A percentile compares a stretch with the other conserved stretches of the same genome.
Conservation (phyloP, 2,113 vertebrate genomes). For the Indicator maculatus region DNA sequence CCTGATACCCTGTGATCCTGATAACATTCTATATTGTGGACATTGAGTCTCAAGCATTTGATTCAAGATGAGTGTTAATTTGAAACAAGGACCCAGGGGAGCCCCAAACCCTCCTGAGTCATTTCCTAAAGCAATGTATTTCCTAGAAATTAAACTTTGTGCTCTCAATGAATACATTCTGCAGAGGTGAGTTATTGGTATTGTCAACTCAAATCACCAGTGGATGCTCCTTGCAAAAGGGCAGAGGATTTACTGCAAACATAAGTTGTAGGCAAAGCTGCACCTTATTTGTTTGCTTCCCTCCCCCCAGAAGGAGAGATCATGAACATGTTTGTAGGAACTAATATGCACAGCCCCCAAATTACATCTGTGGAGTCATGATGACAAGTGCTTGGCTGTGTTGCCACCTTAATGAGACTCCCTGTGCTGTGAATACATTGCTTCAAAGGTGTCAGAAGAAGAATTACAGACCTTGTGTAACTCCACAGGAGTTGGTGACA, state of each 20-base stretch:
- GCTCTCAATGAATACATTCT: constrained; percentile 38
- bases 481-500: constrained; percentile 96
- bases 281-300: constrained; percentile 8
- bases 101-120: not conserved
- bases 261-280: constrained; percentile 22
- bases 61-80: constrained; percentile 43
- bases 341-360: constrained; percentile 13
- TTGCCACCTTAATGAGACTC: constrained; percentile 20
- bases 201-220: constrained; percentile 37
- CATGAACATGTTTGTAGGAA: not conserved
- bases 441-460: not conserved
- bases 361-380: constrained; percentile 40
- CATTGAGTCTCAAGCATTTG: not conserved
- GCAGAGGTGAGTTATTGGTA: constrained; percentile 6
- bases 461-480: constrained; percentile 90
- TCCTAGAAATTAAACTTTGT: constrained; percentile 57
- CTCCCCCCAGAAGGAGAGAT: not conserved
- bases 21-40: not conserved
- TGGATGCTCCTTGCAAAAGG: not conserved
- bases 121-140: constrained; percentile 46
- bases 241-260: constrained; percentile 18
- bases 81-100: constrained; percentile 39
- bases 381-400: constrained; percentile 48
- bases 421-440: constrained; percentile 18
- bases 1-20: too few relatives aligned